phyloP scores from a whole-genome alignment of 2,797 vertebrate species.

The Podargus strigoides region DNA sequence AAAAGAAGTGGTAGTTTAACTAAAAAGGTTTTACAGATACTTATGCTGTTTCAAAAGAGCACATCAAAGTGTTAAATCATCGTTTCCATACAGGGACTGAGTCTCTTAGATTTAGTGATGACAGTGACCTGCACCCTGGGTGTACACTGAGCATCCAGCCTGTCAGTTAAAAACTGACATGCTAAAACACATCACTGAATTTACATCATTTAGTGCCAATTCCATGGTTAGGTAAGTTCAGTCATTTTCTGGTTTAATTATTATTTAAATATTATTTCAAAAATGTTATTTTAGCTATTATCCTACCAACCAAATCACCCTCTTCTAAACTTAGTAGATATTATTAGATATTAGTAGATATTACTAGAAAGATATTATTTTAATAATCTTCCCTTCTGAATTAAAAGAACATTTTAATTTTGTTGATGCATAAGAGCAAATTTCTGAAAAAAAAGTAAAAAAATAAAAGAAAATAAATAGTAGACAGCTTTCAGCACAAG shows the following conservation, averaged over 20 bases:
- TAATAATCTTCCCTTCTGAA: background rate
- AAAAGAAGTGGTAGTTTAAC: background rate
- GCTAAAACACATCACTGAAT: background rate
- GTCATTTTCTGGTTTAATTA: background rate
- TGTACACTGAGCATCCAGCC: background rate
- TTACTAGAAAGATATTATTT: background rate
- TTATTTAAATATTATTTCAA: background rate
- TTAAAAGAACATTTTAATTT: background rate
- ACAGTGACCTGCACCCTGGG: background rate
- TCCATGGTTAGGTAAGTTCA: background rate
- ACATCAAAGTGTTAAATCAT: background rate
- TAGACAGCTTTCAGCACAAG: background rate
- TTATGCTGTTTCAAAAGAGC: background rate
- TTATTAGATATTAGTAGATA: no score
- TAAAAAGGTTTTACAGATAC: background rate
- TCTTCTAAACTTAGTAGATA: background rate
- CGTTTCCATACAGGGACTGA: background rate
- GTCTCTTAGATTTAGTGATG: background rate
- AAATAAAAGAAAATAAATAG: background rate
- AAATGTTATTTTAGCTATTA: background rate
- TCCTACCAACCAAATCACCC: background rate
- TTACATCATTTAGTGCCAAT: background rate
- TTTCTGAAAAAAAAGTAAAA: background rate
- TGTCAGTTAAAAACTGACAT: accelerated
- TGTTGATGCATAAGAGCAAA: background rate